These are phyloP conservation scores for Mormyrus proboscirostris DNA, from an alignment of 2,797 vertebrate genomes.

Conservation along the genomic window DNA sequence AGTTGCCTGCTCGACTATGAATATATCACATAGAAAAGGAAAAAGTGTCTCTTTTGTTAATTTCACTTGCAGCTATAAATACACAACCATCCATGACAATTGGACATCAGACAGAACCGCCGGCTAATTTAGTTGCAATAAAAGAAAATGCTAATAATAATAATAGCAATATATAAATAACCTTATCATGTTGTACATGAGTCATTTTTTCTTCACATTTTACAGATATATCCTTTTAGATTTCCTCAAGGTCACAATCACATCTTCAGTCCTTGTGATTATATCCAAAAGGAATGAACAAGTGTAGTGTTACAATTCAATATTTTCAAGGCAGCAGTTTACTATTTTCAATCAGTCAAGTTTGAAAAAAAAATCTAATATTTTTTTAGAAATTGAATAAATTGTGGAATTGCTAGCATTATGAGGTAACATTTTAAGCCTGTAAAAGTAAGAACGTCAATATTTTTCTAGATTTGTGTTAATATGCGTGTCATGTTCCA, in stretches of 20 bases:
- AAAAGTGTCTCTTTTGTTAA: not conserved
- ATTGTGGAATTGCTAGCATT: not conserved
- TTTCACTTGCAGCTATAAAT: not conserved
- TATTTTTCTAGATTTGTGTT: not conserved
- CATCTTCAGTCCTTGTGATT: not conserved
- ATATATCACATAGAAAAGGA: not conserved
- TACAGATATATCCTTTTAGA: not conserved
- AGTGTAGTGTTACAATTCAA: not conserved
- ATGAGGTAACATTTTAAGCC: not conserved
- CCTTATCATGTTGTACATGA: not conserved
- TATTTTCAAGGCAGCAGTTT: not conserved
- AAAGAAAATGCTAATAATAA: not conserved
- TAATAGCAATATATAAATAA: not conserved
- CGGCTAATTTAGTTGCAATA: not conserved
- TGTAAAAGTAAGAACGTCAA: not conserved
- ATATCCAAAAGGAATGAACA: not conserved
- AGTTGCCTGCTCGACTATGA: not conserved
- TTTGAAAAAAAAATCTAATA: not conserved
- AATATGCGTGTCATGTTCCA: not conserved
- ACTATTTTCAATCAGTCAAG: not conserved
- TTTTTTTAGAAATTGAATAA: not conserved
- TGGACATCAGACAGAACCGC: not conserved
- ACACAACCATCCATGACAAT: not conserved
- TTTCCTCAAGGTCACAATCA: not conserved
- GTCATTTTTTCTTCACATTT: not conserved